Percentiles rank a stretch among this genome's conserved stretches.
Evolutionary conservation across 2,797 vertebrate species (phyloP).

Genomic region (Florisuga fusca): DNA sequence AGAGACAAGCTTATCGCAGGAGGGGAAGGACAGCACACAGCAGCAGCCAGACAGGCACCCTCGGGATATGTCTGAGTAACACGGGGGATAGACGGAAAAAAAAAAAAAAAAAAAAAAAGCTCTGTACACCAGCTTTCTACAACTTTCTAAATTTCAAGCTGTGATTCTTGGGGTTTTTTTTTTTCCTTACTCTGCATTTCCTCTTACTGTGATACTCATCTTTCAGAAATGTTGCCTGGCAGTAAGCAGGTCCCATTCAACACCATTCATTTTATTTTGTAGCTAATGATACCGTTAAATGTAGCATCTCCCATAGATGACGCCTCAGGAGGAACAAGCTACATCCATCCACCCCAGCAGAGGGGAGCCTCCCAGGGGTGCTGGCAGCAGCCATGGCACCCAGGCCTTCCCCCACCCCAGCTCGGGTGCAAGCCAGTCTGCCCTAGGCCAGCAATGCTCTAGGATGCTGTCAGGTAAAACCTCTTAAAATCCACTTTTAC

Average conservation of each 20-base stretch:
- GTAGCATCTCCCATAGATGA: background rate
- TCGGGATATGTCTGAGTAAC: background rate
- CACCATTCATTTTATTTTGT: background rate
- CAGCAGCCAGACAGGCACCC: background rate
- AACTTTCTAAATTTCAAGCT: background rate
- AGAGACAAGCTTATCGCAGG: background rate
- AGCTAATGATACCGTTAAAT: background rate
- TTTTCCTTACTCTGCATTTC: background rate
- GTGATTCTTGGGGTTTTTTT: no score
- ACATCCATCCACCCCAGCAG: background rate
- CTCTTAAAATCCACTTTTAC: background rate
- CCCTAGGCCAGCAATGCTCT: background rate
- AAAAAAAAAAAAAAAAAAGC: background rate
- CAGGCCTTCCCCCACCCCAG: background rate
- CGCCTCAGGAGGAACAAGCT: background rate
- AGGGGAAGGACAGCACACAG: background rate
- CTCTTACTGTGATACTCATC: background rate
- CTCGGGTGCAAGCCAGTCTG: background rate
- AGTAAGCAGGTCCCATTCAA: background rate
- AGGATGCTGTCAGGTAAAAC: background rate
- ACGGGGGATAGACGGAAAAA: fast-evolving
- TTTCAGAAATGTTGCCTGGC: fast-evolving
- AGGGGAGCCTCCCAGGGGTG: fast-evolving
- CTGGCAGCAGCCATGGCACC: background rate
- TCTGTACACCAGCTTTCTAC: background rate